Percentiles rank a stretch among this genome's conserved stretches.
These are phyloP conservation scores for Mesochorus sp. DNA, from an alignment of 2,888 invertebrate genomes.

Conservation along the genomic window DNA sequence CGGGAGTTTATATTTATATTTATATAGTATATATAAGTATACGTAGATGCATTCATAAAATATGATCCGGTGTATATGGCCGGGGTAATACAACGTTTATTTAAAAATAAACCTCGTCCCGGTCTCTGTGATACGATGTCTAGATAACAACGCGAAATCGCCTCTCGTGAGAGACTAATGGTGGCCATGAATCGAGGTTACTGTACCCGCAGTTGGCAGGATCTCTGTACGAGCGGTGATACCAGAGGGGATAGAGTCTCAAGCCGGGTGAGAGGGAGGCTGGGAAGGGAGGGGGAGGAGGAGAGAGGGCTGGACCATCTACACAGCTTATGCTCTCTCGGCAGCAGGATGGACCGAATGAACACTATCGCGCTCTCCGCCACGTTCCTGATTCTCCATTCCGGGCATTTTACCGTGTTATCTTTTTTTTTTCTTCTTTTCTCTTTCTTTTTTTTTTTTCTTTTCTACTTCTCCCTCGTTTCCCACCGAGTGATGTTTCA, in stretches of 20 bases:
- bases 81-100: conserved; percentile 50
- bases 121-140: conserved; percentile 58
- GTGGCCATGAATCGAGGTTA: conserved; percentile 64
- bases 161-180: conserved; percentile 65
- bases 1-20: too few relatives aligned
- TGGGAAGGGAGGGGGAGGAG: neutral
- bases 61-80: conserved; percentile 14
- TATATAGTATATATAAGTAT: neutral
- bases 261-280: neutral
- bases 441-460: conserved; percentile 47
- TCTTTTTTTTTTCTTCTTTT: conserved; percentile 48
- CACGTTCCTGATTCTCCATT: conserved; percentile 51
- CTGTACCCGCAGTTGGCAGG: conserved; percentile 35
- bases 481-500: conserved; percentile 39
- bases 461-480: conserved; percentile 45
- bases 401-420: conserved; percentile 37
- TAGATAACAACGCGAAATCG: conserved; percentile 64
- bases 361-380: neutral
- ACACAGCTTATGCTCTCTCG: conserved; percentile 4
- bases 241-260: conserved; percentile 25
- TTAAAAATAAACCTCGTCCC: conserved; percentile 47
- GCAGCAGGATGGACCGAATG: conserved; percentile 34
- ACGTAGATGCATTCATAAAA: conserved; percentile 16
- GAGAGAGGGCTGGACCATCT: conserved; percentile 8
- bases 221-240: conserved; percentile 25